Evolutionary conservation across 2,797 vertebrate species (phyloP), one percentile per base, ranked within the genome.

Genomic region (Anabacerthia variegaticeps): DNA sequence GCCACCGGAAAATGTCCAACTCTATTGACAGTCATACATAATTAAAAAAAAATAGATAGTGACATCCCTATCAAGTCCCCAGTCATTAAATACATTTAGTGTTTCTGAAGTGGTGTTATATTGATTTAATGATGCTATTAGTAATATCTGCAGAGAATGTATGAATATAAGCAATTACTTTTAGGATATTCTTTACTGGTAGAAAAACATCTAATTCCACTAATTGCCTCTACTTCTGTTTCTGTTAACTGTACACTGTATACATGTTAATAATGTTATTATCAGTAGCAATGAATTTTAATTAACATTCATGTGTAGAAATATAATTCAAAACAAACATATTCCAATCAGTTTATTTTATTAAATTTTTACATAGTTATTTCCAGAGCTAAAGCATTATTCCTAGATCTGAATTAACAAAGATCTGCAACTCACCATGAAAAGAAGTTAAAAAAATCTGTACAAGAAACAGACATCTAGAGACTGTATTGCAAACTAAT

Each of bases 261-360:
- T 97, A 97, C 81, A 96, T 95, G 76, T 87, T 97, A 97, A 97
- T 96, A 97, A 95, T 88, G 59, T 89, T 90, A 96, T 96, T 95
- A 96, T 96, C 96, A 95, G 81, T 83, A 96, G 32, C 85, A 92
- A 66, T 62, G 26, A 51, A 94, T 91, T 81, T 94, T 97, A 96
- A 97, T 97, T 97, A 97, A 95, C 90, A 94, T 91, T 94, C 85
- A 93, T 87, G 63, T 73, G 34, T 76, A 76, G 51, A 93, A 95
- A 84, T 74, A 89, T 55, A 96, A 92, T 69, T 84, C 56, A 93
- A 96, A 95, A 58, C 46, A 95, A 97, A 96, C 79, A 65, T 81
- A 95, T 97, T 95, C n/a, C 82, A 41, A 78, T 85, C 52, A 83
- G 62, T 80, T 93, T 82, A 84, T 77, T 95, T 91, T 83, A 88